phyloP scores from a whole-genome alignment of 1,140 invertebrate species.

The Apis florea region DNA sequence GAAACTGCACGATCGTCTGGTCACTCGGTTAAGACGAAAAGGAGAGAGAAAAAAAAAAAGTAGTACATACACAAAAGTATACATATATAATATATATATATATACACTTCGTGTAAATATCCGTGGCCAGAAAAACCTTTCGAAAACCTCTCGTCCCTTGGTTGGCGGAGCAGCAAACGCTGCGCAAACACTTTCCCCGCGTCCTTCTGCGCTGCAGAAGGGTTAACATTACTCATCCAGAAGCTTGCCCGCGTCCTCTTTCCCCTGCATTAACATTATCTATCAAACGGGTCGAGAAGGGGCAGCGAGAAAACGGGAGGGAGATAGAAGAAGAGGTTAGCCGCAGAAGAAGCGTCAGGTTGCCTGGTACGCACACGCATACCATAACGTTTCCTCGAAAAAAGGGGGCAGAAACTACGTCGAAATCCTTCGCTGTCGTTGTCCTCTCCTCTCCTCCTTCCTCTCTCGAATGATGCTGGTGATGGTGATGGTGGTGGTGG shows the following conservation, averaged over 20 bases:
- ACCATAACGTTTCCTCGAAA: conserved; percentile 44
- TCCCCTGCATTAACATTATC: conserved; percentile 41
- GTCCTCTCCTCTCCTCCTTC: conserved; percentile 5
- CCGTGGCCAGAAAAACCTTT: conserved; percentile 2
- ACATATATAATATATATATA: background rate
- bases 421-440: conserved; percentile 35
- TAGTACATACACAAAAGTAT: background rate
- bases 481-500: too few relatives aligned
- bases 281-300: conserved; percentile 19
- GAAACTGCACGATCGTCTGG: too few relatives aligned
- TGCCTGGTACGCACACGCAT: conserved; percentile 29
- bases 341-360: conserved; percentile 46
- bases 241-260: conserved; percentile 26
- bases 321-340: background rate
- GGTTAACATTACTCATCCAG: conserved; percentile 36
- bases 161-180: background rate
- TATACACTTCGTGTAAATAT: background rate
- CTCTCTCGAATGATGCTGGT: too few relatives aligned
- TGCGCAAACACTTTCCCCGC: background rate
- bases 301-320: background rate
- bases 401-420: conserved; percentile 41
- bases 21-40: too few relatives aligned
- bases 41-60: background rate
- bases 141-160: background rate
- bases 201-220: background rate